Conservation (phyloP, 2,797 vertebrate species). For the Astyanax mexicanus region DNA sequence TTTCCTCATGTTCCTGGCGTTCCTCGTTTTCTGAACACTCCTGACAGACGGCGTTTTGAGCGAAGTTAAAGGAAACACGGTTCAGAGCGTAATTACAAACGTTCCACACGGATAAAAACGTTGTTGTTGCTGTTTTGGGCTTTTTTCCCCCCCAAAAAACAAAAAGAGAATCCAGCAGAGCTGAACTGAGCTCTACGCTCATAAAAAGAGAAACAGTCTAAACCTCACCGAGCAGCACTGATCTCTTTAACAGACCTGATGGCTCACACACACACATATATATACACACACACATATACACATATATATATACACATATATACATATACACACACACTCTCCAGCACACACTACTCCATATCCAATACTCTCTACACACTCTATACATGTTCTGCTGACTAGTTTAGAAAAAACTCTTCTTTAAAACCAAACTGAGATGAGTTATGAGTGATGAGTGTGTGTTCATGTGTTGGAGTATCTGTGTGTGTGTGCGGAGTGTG, state of each 20-base stretch:
- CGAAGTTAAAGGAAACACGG: background rate
- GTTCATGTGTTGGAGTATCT: background rate
- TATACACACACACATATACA: conserved; percentile 4
- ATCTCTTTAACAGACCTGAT: conserved; percentile 44
- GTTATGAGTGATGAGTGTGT: background rate
- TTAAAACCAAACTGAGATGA: no score
- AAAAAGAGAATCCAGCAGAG: conserved; percentile 40
- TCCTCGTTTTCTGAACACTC: conserved; percentile 5
- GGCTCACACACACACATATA: background rate
- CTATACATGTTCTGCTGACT: no score
- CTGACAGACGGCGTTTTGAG: background rate
- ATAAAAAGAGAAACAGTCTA: conserved; percentile 4
- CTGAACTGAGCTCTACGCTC: no score
- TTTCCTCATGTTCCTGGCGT: conserved; percentile 1
- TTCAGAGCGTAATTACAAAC: conserved; percentile 29
- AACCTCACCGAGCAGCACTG: conserved; percentile 21
- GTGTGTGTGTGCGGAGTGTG: no score
- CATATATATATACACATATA: no score
- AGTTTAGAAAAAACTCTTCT: conserved; percentile 9
- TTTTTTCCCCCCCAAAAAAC: conserved; percentile 12
- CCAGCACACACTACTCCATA: conserved; percentile 11
- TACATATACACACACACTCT: background rate
- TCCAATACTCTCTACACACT: no score
- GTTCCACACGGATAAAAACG: conserved; percentile 14
- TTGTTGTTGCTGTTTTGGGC: no score